A percentile compares a stretch with the other conserved stretches of the same genome.
Conservation (phyloP, 2,797 vertebrate species). For the Harpagifer antarcticus region DNA sequence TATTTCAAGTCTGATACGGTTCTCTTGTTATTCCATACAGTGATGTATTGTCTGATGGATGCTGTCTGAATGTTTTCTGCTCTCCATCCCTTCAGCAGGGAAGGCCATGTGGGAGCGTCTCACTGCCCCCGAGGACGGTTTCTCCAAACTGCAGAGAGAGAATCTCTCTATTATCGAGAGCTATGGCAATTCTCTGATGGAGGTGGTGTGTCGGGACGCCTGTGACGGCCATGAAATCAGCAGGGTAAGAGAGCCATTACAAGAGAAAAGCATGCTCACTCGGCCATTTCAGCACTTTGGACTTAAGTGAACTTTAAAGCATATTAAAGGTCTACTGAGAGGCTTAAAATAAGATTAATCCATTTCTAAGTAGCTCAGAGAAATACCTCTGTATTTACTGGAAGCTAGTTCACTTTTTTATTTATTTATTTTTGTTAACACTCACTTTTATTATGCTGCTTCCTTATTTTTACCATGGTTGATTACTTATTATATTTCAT, state of each 20-base stretch:
- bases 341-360: neutral
- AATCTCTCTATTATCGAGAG: conserved; percentile 96
- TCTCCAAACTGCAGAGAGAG: conserved; percentile 96
- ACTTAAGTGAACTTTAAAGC: neutral
- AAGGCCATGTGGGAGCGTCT: conserved; percentile 97
- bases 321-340: neutral
- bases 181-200: conserved; percentile 96
- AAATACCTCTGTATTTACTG: neutral
- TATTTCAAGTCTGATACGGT: neutral
- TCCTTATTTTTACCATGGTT: too few relatives aligned
- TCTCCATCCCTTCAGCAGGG: conserved; percentile 78
- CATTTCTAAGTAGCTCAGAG: neutral
- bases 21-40: neutral
- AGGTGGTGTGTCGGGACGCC: conserved; percentile 96
- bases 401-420: too few relatives aligned
- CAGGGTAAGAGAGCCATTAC: conserved; percentile 83
- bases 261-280: too few relatives aligned
- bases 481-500: too few relatives aligned
- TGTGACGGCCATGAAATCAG: conserved; percentile 98
- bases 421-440: too few relatives aligned
- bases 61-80: neutral
- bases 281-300: neutral
- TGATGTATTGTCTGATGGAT: neutral
- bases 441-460: too few relatives aligned
- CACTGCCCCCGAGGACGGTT: conserved; percentile 96